A percentile compares a stretch with the other conserved stretches of the same genome.
phyloP scores from a whole-genome alignment of 2,888 invertebrate species.

The Leptopilina myrica region DNA sequence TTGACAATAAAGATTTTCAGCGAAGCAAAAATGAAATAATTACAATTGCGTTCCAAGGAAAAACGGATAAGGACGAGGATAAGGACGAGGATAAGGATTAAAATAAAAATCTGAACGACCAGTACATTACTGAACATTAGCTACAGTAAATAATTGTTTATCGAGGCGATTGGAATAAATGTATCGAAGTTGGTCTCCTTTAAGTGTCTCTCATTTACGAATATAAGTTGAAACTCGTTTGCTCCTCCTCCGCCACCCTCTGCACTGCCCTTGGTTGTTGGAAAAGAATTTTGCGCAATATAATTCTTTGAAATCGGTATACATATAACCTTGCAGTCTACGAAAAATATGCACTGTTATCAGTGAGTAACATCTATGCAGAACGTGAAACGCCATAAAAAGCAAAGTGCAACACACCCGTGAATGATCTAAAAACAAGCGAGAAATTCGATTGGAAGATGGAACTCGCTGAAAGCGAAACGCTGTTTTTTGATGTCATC shows the following conservation, averaged over 20 bases:
- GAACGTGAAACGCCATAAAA: constrained; percentile 21
- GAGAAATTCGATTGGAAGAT: constrained; percentile 27
- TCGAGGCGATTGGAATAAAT: too few species aligned
- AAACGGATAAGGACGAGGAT: too few species aligned
- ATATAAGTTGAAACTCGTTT: not conserved
- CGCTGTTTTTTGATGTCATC: constrained; percentile 38
- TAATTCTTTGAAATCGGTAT: not conserved
- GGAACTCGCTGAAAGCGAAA: constrained; percentile 29
- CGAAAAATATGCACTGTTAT: constrained; percentile 20
- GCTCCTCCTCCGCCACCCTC: not conserved
- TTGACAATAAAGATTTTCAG: too few species aligned
- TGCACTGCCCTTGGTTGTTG: not conserved
- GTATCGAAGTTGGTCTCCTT: too few species aligned
- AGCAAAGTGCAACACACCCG: constrained; percentile 3
- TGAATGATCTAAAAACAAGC: constrained; percentile 36
- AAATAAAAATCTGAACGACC: too few species aligned
- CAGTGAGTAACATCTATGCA: constrained; percentile 20
- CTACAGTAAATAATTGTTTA: too few species aligned
- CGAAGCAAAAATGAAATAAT: too few species aligned
- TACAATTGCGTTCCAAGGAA: too few species aligned
- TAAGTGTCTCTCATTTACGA: not conserved
- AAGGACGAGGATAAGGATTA: too few species aligned
- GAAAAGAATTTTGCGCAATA: not conserved
- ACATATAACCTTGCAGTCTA: not conserved
- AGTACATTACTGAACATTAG: too few species aligned